These are phyloP conservation scores for Hemiscyllium ocellatum DNA, from an alignment of 2,113 vertebrate species.

Conservation along the genomic window DNA sequence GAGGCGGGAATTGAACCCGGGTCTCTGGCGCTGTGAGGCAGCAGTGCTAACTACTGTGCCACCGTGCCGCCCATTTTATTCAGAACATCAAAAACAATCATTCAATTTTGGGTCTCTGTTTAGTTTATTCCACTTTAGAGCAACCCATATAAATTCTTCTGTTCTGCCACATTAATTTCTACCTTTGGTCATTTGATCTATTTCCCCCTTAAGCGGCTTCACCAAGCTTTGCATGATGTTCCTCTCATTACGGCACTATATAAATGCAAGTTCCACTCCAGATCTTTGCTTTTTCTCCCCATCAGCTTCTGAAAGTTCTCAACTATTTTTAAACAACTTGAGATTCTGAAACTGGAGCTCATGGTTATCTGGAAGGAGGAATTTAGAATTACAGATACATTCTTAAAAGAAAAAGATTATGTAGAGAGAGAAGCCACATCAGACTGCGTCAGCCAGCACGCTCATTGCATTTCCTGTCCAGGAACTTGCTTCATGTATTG, in stretches of 20 bases:
- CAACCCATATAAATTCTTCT: background rate
- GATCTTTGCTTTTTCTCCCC: background rate
- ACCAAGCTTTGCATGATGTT: too few relatives aligned
- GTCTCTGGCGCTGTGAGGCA: too few relatives aligned
- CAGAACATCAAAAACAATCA: background rate
- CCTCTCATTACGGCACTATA: too few relatives aligned
- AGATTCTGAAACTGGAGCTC: background rate
- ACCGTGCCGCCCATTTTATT: too few relatives aligned
- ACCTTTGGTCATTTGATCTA: background rate
- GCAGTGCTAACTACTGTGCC: too few relatives aligned
- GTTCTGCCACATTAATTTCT: too few relatives aligned
- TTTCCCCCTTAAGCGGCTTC: too few relatives aligned
- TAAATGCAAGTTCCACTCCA: background rate
- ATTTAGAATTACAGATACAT: background rate
- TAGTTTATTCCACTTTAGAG: background rate
- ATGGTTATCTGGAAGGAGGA: constrained; percentile 1
- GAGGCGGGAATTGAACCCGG: too few relatives aligned
- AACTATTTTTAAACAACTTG: background rate
- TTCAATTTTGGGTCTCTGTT: too few relatives aligned
- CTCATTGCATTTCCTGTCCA: background rate
- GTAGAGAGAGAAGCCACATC: background rate
- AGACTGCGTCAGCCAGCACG: background rate
- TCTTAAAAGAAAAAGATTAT: background rate
- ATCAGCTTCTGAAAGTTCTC: background rate
- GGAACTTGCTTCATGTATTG: background rate